phyloP scores from a whole-genome alignment of 2,888 invertebrate species.

The Coleophora deauratella region DNA sequence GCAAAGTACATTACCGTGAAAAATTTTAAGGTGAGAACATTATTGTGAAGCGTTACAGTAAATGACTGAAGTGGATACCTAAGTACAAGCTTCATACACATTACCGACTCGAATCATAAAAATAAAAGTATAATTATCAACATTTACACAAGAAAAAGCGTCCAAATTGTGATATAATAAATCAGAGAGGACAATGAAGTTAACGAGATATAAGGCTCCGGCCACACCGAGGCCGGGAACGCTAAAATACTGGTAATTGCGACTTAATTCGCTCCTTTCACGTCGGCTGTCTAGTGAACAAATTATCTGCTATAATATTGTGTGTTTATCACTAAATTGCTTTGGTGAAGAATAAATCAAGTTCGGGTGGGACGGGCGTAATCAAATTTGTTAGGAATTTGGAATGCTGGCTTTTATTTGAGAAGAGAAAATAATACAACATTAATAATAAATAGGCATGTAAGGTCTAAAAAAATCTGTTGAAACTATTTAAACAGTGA shows the following conservation, averaged over 20 bases:
- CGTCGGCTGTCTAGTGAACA: conserved; percentile 26
- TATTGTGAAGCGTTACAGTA: no score
- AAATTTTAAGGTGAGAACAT: no score
- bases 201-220: conserved; percentile 28
- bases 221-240: conserved; percentile 16
- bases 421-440: no score
- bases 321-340: conserved; percentile 31
- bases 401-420: no score
- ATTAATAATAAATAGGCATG: no score
- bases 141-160: conserved; percentile 4
- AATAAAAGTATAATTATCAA: neutral
- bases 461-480: no score
- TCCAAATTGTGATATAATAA: conserved; percentile 15
- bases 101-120: neutral
- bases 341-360: conserved; percentile 29
- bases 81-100: no score
- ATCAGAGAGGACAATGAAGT: conserved; percentile 27
- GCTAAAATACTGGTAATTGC: conserved; percentile 37
- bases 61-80: no score
- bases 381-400: conserved; percentile 3
- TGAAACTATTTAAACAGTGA: no score
- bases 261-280: conserved; percentile 40
- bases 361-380: conserved; percentile 11
- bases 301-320: conserved; percentile 35
- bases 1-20: no score